Percentiles rank a stretch among this genome's conserved stretches.
Evolutionary conservation across 2,888 invertebrate species (phyloP).

Genomic region (Agriotes lineatus): DNA sequence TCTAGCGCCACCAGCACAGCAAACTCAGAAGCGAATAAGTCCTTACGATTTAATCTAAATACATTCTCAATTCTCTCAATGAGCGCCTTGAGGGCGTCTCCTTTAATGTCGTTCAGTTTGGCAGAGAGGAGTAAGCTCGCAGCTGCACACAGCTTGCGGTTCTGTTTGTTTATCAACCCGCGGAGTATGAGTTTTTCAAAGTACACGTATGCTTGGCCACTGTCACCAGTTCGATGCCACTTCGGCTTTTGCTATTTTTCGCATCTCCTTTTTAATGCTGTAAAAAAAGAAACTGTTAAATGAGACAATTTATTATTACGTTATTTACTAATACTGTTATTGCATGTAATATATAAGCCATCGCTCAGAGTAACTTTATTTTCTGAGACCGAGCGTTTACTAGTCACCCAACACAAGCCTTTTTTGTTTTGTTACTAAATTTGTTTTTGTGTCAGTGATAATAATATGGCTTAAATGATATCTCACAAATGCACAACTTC

Average conservation of each 20-base stretch:
- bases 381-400: no score
- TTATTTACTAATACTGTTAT: no score
- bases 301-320: no score
- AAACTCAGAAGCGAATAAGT: slow-evolving; percentile 92
- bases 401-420: no score
- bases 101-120: slow-evolving; percentile 97
- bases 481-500: no score
- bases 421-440: no score
- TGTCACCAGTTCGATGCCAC: slow-evolving; percentile 86
- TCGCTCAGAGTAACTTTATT: no score
- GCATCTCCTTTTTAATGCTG: slow-evolving; percentile 96
- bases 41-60: slow-evolving; percentile 91
- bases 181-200: slow-evolving; percentile 96
- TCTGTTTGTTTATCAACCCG: slow-evolving; percentile 93
- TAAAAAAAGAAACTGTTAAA: slow-evolving; percentile 54
- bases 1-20: slow-evolving; percentile 94
- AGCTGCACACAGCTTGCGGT: slow-evolving; percentile 95
- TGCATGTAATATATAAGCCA: no score
- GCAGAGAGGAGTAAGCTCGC: slow-evolving; percentile 94
- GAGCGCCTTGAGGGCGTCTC: slow-evolving; percentile 84
- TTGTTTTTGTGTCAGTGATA: no score
- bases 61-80: slow-evolving; percentile 95
- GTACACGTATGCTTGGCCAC: slow-evolving; percentile 99
- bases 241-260: slow-evolving; percentile 89
- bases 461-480: no score